Evolutionary conservation across 2,888 invertebrate genomes (phyloP).

Genomic region (Aphodius sticticus): DNA sequence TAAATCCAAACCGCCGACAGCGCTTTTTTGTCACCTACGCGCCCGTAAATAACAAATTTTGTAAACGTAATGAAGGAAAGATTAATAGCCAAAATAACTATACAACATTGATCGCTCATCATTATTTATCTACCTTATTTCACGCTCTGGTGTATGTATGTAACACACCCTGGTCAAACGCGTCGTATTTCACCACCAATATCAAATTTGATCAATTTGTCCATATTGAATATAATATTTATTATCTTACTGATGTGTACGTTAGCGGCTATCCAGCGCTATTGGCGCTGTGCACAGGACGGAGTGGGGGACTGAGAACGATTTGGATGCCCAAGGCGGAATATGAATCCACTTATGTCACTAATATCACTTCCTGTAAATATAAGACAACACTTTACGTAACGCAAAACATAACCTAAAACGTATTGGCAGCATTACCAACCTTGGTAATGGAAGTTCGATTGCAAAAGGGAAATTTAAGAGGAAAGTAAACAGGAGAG

Average conservation of each 20-base stretch:
- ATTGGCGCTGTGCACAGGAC: too few species aligned
- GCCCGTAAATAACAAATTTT: neutral
- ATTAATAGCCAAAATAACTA: neutral
- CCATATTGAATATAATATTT: neutral
- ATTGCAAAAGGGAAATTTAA: too few species aligned
- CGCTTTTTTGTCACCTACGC: neutral
- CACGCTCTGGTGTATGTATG: neutral
- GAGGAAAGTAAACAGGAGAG: neutral
- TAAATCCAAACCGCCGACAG: neutral
- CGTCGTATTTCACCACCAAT: neutral
- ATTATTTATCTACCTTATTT: neutral
- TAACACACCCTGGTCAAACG: neutral
- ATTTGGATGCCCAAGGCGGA: too few species aligned
- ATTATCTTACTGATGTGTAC: too few species aligned
- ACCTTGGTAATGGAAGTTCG: too few species aligned
- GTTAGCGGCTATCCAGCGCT: too few species aligned
- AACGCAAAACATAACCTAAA: too few species aligned
- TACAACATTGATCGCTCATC: slow-evolving; percentile 4
- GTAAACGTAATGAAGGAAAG: neutral
- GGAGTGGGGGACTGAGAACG: too few species aligned
- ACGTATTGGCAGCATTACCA: too few species aligned
- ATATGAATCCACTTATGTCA: too few species aligned
- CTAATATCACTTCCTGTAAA: too few species aligned
- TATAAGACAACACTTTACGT: too few species aligned
- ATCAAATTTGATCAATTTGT: neutral